Evolutionary conservation across 2,113 vertebrate species (phyloP).

Genomic region (Micronisus gabar): DNA sequence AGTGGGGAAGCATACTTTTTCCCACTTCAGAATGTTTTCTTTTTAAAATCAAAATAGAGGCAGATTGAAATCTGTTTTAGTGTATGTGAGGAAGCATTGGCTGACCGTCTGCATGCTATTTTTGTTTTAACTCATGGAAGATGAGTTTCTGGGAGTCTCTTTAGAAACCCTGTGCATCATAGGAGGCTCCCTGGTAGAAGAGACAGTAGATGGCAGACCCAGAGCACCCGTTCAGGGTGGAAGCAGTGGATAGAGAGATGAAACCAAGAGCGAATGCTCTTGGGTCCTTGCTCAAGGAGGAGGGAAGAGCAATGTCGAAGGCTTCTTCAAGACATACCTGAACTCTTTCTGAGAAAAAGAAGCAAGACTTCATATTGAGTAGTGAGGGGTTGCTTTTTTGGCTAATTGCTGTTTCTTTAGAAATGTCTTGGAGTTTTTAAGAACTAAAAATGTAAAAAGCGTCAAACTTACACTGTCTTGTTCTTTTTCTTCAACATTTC

Average conservation of each 20-base stretch:
- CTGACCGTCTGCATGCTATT: background rate
- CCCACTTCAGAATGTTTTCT: background rate
- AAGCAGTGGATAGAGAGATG: background rate
- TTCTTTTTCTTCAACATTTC: background rate
- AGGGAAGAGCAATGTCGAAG: background rate
- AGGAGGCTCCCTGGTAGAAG: background rate
- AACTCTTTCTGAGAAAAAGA: background rate
- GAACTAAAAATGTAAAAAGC: background rate
- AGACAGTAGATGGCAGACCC: background rate
- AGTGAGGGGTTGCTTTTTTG: background rate
- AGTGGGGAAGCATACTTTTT: background rate
- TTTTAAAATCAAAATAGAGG: constrained; percentile 1
- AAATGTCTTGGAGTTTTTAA: background rate
- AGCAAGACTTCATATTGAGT: background rate
- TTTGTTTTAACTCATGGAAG: background rate
- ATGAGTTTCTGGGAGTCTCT: background rate
- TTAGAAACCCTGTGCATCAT: background rate
- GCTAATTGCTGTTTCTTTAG: background rate
- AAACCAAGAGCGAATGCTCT: rapidly evolving
- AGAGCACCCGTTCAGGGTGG: rapidly evolving
- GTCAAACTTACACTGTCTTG: background rate
- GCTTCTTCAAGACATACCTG: background rate
- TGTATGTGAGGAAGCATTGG: background rate
- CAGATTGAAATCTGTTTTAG: constrained; percentile 1
- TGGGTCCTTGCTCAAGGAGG: background rate